A percentile compares a stretch with the other conserved stretches of the same genome.
Conservation (phyloP, 2,888 invertebrate genomes). For the Sycophila texana region DNA sequence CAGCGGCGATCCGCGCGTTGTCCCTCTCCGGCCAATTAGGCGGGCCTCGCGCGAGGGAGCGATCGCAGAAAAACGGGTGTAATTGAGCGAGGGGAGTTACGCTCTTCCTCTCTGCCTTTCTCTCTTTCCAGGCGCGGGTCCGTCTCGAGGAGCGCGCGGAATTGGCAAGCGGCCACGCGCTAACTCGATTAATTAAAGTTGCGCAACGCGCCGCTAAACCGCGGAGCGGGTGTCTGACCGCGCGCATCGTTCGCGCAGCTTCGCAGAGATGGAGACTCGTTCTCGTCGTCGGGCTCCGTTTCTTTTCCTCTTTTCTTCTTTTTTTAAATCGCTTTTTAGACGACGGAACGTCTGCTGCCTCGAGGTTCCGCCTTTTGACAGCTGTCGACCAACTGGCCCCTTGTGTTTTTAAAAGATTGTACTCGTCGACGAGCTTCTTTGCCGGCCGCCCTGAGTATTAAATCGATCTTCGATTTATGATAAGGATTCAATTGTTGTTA, state of each 20-base stretch:
- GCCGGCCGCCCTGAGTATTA: not conserved
- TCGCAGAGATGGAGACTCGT: slow-evolving; percentile 49
- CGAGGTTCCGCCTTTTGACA: not conserved
- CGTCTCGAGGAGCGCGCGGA: not conserved
- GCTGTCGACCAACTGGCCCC: too few relatives aligned
- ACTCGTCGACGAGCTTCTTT: not conserved
- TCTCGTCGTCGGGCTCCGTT: slow-evolving; percentile 1
- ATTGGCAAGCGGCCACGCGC: slow-evolving; percentile 36
- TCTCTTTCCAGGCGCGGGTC: not conserved
- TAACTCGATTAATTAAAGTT: slow-evolving; percentile 62
- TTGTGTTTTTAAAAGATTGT: not conserved
- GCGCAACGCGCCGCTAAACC: slow-evolving; percentile 39
- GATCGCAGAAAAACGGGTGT: not conserved
- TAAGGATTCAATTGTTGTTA: too few relatives aligned
- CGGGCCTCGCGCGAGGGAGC: not conserved
- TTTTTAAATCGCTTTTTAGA: not conserved
- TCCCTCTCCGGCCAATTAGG: not conserved
- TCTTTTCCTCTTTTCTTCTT: not conserved
- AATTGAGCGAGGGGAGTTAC: not conserved
- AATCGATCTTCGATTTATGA: too few relatives aligned
- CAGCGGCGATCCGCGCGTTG: too few relatives aligned
- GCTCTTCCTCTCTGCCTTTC: not conserved
- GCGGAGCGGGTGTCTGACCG: slow-evolving; percentile 28
- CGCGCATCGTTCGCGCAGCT: slow-evolving; percentile 33
- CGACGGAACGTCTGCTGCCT: not conserved